Evolutionary conservation across 2,888 invertebrate genomes (phyloP), one percentile per base, ranked within the genome.

Genomic region (Lapara coniferarum): DNA sequence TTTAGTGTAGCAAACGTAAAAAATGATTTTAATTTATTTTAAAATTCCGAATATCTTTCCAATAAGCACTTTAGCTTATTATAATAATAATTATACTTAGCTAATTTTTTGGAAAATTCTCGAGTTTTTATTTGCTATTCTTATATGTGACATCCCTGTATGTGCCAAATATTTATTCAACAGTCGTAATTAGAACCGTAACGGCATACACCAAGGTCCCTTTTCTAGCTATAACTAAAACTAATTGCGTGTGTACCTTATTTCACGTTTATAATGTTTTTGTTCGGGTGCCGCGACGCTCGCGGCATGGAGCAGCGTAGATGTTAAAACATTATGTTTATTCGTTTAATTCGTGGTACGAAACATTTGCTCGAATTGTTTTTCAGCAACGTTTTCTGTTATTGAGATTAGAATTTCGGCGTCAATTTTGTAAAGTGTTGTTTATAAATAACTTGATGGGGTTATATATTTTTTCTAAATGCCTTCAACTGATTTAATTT

Each of bases 151-250:
- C 66, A 51, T 53, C 58, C 69, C 69, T 19, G 69, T 72, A 58
- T 68, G 70, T 69, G 70, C 70, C 70, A 68, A 74, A 74, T 75
- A 74, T 77, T 77, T 75, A 74, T 73, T 70, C 70, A 68, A 66
- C 66, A 69, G 63, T 71, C 56, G 70, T 75, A 73, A 74, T 76
- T 74, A 72, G 72, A 71, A 66, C 67, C 67, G 71, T 70, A 55
- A 69, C 66, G 46, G 49, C 51, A 58, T 30, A 69, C 16, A 56
- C 44, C 30, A 63, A 57, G 66, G 55, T 58, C 69, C 66, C 66
- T 66, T 25, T 66, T 51, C 69, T 37, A 52, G 57, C 58, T 57
- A 55, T 49, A 57, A 66, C 69, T 66, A n/a, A 69, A 69, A 69
- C 57, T 58, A 69, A 69, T 66, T 58, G 66, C 44, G 66, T 16